These are phyloP conservation scores for Pachypanchax playfairii DNA, from an alignment of 2,113 vertebrate species.

Conservation along the genomic window DNA sequence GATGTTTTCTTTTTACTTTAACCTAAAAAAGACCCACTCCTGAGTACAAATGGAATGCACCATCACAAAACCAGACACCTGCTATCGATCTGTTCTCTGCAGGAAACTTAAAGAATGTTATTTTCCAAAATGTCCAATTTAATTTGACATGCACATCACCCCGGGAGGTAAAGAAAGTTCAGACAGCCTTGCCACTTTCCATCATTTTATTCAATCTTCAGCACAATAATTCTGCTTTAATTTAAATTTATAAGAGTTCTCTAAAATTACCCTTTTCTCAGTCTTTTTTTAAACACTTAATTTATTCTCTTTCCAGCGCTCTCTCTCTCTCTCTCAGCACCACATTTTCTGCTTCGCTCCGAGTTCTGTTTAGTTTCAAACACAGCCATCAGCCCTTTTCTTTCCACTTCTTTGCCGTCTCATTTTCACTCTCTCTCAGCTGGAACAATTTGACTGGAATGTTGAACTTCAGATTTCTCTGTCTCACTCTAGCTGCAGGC, in stretches of 20 bases:
- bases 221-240: background rate
- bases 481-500: constrained; percentile 48
- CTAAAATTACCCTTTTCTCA: background rate
- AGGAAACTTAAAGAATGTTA: background rate
- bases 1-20: no score
- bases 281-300: constrained; percentile 16
- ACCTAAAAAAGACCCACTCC: no score
- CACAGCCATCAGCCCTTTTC: constrained; percentile 38
- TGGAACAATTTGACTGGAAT: constrained; percentile 65
- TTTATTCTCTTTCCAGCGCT: constrained; percentile 19
- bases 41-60: no score
- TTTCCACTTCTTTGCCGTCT: constrained; percentile 47
- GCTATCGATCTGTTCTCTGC: background rate
- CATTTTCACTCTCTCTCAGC: constrained; percentile 46
- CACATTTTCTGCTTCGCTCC: background rate
- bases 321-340: constrained; percentile 6
- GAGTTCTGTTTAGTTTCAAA: constrained; percentile 41
- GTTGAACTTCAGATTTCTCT: constrained; percentile 47
- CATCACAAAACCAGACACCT: background rate
- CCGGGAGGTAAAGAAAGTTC: background rate
- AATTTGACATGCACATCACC: no score
- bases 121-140: background rate
- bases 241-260: constrained; percentile 15
- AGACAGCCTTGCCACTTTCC: constrained; percentile 5
- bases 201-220: background rate